These are phyloP conservation scores for Pteromalus puparum DNA, from an alignment of 1,140 invertebrate genomes.

Conservation along the genomic window DNA sequence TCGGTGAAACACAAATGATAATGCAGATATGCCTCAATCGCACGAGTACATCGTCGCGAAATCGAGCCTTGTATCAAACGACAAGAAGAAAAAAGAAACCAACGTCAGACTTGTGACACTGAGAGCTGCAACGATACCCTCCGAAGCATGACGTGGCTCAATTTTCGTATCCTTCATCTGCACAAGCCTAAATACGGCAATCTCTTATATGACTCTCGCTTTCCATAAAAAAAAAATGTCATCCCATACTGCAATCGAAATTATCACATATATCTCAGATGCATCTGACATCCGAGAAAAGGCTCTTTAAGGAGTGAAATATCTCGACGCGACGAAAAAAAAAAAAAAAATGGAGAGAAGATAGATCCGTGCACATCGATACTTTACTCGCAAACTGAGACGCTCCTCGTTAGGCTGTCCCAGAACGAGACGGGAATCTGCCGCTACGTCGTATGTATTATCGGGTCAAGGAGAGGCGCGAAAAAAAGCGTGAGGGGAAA, in stretches of 20 bases:
- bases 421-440: constrained; percentile 39
- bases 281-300: neutral
- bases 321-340: neutral
- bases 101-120: neutral
- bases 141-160: neutral
- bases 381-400: neutral
- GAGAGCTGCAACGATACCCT: neutral
- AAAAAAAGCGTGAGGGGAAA: neutral
- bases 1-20: neutral
- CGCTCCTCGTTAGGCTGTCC: constrained; percentile 37
- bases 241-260: neutral
- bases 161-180: neutral
- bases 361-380: neutral
- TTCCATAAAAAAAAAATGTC: neutral
- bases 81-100: neutral
- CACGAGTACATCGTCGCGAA: too few relatives aligned
- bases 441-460: neutral
- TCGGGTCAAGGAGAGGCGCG: constrained; percentile 23
- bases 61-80: neutral
- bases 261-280: too few relatives aligned
- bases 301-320: constrained; percentile 26
- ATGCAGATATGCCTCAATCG: too few relatives aligned
- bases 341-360: neutral
- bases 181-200: neutral
- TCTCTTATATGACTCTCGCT: neutral